phyloP scores from a whole-genome alignment of 2,797 vertebrate genomes.

The Paramormyrops hopkinsi region DNA sequence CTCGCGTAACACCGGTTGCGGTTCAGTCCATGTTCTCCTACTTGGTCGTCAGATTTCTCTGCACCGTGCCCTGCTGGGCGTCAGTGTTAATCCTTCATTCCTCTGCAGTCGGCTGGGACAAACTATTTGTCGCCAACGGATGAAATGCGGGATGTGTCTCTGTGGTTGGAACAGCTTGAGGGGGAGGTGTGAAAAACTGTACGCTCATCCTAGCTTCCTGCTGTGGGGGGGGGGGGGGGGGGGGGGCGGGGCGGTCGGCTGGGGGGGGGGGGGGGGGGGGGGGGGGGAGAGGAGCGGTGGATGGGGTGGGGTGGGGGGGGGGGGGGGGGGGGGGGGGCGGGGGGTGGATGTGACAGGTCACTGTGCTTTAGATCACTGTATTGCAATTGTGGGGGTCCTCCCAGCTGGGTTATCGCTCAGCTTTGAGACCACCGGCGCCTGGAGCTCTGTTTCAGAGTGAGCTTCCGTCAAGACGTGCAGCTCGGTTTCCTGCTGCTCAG shows the following conservation, averaged over 20 bases:
- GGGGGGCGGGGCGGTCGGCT: too few relatives aligned
- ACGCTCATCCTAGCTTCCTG: neutral
- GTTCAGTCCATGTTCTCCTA: neutral
- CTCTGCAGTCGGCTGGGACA: neutral
- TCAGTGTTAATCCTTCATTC: neutral
- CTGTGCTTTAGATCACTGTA: neutral
- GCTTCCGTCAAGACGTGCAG: neutral
- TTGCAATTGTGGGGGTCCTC: neutral
- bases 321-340: neutral
- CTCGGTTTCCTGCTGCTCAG: neutral
- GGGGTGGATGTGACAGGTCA: neutral
- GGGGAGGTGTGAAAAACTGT: neutral
- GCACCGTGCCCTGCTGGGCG: neutral
- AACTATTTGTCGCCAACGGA: neutral
- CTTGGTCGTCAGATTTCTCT: neutral
- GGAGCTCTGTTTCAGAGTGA: neutral
- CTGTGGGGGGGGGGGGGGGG: neutral
- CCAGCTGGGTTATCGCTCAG: neutral
- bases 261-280: too few relatives aligned
- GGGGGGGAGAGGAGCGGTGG: too few relatives aligned
- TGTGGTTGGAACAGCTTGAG: neutral
- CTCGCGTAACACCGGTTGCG: neutral
- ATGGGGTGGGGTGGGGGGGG: too few relatives aligned
- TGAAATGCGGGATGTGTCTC: neutral
- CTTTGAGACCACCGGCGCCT: neutral